Percentiles rank a stretch among this genome's conserved stretches.
Conservation (phyloP, 2,113 vertebrate species). For the Oreochromis tanganicae region DNA sequence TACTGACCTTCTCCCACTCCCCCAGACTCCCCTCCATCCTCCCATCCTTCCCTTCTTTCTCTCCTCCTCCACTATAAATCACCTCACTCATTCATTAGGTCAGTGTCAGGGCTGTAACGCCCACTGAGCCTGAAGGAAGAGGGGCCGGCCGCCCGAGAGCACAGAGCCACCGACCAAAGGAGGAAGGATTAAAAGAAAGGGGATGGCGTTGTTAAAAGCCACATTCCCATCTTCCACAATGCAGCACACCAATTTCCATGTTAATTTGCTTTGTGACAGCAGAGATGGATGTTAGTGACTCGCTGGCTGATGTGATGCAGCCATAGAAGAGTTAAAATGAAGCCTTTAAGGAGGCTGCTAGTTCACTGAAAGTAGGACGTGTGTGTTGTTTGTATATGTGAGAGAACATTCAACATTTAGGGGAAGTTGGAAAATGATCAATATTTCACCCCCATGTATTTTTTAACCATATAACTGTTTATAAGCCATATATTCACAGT, state of each 20-base stretch:
- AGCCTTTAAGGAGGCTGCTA: constrained; percentile 17
- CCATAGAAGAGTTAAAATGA: constrained; percentile 31
- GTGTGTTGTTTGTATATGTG: neutral
- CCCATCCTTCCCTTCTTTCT: neutral
- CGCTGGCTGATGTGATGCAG: constrained; percentile 50
- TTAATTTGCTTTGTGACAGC: constrained; percentile 61
- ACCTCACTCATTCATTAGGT: constrained; percentile 71
- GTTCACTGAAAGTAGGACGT: neutral
- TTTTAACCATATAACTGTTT: neutral
- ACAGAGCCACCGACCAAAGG: neutral
- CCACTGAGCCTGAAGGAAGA: constrained; percentile 41
- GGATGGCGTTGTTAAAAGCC: constrained; percentile 5
- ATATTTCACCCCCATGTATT: neutral
- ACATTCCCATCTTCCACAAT: constrained; percentile 29
- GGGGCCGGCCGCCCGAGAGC: constrained; percentile 10
- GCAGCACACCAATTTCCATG: constrained; percentile 72
- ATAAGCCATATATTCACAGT: neutral
- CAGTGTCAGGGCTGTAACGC: constrained; percentile 51
- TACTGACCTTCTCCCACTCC: constrained; percentile 25
- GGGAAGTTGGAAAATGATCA: neutral
- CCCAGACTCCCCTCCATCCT: neutral
- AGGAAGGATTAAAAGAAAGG: constrained; percentile 13
- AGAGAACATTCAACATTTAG: neutral
- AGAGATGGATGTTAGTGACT: constrained; percentile 69
- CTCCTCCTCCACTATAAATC: constrained; percentile 64